Evolutionary conservation across 2,797 vertebrate species (phyloP).

Genomic region (Eutrigla gurnardus): DNA sequence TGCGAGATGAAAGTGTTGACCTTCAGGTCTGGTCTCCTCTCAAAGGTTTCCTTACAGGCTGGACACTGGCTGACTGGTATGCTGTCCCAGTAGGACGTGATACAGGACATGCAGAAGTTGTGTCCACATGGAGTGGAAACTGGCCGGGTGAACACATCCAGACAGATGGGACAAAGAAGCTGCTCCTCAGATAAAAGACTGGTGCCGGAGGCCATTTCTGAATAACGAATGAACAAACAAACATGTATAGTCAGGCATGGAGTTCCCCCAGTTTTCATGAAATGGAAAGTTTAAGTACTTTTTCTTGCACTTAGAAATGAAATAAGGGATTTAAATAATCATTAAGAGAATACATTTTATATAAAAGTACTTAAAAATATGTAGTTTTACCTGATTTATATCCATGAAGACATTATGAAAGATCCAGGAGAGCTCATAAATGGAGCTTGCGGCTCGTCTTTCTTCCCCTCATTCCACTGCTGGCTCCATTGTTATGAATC

Average conservation of each 20-base stretch:
- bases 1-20: conserved; percentile 74
- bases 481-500: neutral
- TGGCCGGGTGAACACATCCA: conserved; percentile 58
- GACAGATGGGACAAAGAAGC: conserved; percentile 72
- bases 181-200: conserved; percentile 65
- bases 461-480: neutral
- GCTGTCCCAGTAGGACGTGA: conserved; percentile 59
- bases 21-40: conserved; percentile 59
- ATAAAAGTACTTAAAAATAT: too few species aligned
- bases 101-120: conserved; percentile 74
- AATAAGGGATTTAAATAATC: too few species aligned
- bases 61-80: conserved; percentile 43
- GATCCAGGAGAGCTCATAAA: neutral
- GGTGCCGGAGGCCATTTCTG: conserved; percentile 68
- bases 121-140: conserved; percentile 77
- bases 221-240: neutral
- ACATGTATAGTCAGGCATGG: neutral
- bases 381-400: too few species aligned
- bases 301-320: neutral
- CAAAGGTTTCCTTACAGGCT: conserved; percentile 57
- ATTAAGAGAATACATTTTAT: too few species aligned
- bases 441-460: neutral
- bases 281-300: neutral
- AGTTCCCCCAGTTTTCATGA: neutral
- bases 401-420: neutral